phyloP scores from a whole-genome alignment of 2,888 invertebrate genomes.

The Conchocele bisecta region DNA sequence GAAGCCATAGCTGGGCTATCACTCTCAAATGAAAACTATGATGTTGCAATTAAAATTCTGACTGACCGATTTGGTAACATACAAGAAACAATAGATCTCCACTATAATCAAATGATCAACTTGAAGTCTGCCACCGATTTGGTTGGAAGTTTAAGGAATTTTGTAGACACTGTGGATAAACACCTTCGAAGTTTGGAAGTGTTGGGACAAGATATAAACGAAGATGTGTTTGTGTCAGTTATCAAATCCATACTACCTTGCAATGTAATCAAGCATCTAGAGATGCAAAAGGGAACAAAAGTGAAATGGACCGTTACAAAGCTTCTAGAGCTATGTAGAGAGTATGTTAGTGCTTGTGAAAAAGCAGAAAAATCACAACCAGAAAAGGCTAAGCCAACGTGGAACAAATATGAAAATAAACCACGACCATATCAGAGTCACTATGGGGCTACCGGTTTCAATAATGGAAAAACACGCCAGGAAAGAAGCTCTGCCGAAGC shows the following conservation, averaged over 20 bases:
- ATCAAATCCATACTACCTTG: conserved; percentile 14
- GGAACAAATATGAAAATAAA: not conserved
- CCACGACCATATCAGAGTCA: too few species aligned
- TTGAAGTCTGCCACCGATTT: not conserved
- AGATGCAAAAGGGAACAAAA: conserved; percentile 3
- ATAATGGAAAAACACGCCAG: too few species aligned
- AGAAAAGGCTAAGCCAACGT: not conserved
- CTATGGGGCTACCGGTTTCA: too few species aligned
- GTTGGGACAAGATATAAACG: conserved; percentile 8
- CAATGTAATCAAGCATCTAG: conserved; percentile 5
- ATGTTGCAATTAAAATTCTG: not conserved
- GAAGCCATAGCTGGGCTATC: conserved; percentile 28
- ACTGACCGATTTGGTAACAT: not conserved
- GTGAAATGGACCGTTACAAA: not conserved
- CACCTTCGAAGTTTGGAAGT: conserved; percentile 26
- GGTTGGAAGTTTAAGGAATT: not conserved
- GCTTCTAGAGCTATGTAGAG: not conserved
- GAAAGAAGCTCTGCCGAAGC: too few species aligned
- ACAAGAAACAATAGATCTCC: not conserved
- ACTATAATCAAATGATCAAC: conserved; percentile 2
- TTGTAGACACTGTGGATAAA: conserved; percentile 18
- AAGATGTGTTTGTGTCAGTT: conserved; percentile 17
- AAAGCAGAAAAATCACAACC: not conserved
- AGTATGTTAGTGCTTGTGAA: conserved; percentile 7
- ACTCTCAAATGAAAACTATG: conserved; percentile 5